Percentiles rank a stretch among this genome's conserved stretches.
Conservation (phyloP, 2,888 invertebrate genomes). For the Julus scandinavius region DNA sequence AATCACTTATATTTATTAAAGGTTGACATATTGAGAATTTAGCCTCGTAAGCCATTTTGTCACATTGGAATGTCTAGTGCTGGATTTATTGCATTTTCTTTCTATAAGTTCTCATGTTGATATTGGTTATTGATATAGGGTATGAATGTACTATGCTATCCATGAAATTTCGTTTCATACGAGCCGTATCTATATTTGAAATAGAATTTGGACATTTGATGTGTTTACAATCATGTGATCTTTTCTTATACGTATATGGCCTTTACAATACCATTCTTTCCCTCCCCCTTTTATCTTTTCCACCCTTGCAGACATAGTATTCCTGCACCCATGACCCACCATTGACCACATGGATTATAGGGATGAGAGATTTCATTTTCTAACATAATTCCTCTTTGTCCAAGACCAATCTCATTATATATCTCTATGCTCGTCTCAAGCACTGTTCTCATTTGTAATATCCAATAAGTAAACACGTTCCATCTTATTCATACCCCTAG, state of each 20-base stretch:
- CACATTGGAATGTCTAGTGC: not conserved
- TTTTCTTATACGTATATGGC: not conserved
- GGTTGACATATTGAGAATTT: no score
- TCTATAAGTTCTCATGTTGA: not conserved
- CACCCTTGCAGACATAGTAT: constrained; percentile 12
- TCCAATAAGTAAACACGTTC: not conserved
- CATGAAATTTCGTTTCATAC: constrained; percentile 7
- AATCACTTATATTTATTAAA: no score
- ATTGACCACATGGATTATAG: not conserved
- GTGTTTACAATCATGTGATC: not conserved
- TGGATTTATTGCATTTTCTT: not conserved
- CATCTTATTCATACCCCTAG: constrained; percentile 26
- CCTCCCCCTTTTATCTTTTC: not conserved
- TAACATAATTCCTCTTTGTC: constrained; percentile 39
- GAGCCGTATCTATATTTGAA: not conserved
- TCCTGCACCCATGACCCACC: not conserved
- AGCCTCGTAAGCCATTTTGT: not conserved
- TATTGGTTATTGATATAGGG: not conserved
- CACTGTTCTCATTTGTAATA: constrained; percentile 36
- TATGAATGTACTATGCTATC: not conserved
- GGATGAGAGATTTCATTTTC: constrained; percentile 3
- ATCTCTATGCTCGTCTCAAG: not conserved
- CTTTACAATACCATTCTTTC: not conserved
- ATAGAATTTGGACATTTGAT: constrained; percentile 30
- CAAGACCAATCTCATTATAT: constrained; percentile 41